Evolutionary conservation across 2,113 vertebrate species (phyloP), one percentile per base, ranked within the genome.

Genomic region (Microtus montanus): DNA sequence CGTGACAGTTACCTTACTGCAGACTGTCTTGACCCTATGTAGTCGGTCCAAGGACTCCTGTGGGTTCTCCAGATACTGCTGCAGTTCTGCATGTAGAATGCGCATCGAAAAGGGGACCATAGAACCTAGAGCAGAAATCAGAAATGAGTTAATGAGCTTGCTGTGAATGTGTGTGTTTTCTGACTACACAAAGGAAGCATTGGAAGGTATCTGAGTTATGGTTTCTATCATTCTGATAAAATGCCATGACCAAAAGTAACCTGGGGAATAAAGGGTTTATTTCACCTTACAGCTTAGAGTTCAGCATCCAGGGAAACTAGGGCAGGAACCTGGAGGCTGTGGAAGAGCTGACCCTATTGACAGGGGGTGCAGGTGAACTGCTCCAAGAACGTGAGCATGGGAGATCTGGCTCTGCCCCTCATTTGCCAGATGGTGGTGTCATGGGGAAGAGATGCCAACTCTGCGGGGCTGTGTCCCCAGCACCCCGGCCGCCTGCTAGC

Each of bases 31-130:
- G 98, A 99, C 99, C n/a, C 90, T 96, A 90, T 99, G 99, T 93
- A 99, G 98, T 93, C 99, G 98, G 98, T 99, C 99, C 97, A 99
- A 98, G 19, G 99, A 99, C 95, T 99, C 99, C 98, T 99, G 99
- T 49, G 99, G 99, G 96, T 99, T 99, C 89, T 99, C 99, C 90
- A 99, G 97, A 97, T 99, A 99, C 97, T 99, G 99, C 93, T 99
- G 99, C 83, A 99, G 99, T 97, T 99, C 99, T 0, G 99, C 99
- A 35, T 99, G 99, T 86, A 99, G 97, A 98, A 99, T 98, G 74
- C 99, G 97, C 99, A 99, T 99, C 49, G 99, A 99, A 97, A 99
- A 99, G 66, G 99, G 99, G 91, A 99, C 99, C 99, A 99, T 99
- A 91, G 99, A 99, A 96, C 99, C 99, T 99, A 96, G 33, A 97